phyloP scores from a whole-genome alignment of 2,113 vertebrate species.

The Talpa occidentalis region DNA sequence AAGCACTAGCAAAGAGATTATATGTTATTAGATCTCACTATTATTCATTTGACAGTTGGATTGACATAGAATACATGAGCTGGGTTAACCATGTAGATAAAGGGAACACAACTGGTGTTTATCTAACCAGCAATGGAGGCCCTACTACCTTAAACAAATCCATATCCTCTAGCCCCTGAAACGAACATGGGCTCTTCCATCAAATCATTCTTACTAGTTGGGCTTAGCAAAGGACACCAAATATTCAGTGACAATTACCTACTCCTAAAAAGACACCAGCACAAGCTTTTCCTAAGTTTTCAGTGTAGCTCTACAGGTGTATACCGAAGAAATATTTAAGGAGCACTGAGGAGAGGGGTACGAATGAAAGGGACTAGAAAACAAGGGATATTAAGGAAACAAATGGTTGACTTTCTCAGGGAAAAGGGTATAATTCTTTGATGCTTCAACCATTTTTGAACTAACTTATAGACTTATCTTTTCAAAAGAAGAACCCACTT shows the following conservation, averaged over 20 bases:
- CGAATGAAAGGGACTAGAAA: not conserved
- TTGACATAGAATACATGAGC: constrained; percentile 69
- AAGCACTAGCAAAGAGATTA: constrained; percentile 56
- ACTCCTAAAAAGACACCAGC: constrained; percentile 77
- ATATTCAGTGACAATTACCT: constrained; percentile 78
- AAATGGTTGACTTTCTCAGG: constrained; percentile 69
- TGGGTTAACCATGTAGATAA: constrained; percentile 63
- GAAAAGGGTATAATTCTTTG: not conserved
- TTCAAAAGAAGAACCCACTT: not conserved
- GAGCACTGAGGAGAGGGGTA: not conserved
- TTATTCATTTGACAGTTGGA: constrained; percentile 66
- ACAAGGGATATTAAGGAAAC: constrained; percentile 39
- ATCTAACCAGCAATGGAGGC: constrained; percentile 57
- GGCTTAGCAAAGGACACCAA: constrained; percentile 66
- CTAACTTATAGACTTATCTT: not conserved
- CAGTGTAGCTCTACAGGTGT: constrained; percentile 73
- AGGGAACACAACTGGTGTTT: constrained; percentile 59
- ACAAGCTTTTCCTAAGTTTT: constrained; percentile 84
- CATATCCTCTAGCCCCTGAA: constrained; percentile 68
- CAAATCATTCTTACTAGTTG: not conserved
- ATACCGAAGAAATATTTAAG: constrained; percentile 69
- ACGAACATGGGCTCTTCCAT: constrained; percentile 24
- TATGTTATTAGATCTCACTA: constrained; percentile 19
- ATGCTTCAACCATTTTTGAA: not conserved
- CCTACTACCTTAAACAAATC: constrained; percentile 64